Evolutionary conservation across 2,797 vertebrate species (phyloP).

Genomic region (Myotis findleyi): DNA sequence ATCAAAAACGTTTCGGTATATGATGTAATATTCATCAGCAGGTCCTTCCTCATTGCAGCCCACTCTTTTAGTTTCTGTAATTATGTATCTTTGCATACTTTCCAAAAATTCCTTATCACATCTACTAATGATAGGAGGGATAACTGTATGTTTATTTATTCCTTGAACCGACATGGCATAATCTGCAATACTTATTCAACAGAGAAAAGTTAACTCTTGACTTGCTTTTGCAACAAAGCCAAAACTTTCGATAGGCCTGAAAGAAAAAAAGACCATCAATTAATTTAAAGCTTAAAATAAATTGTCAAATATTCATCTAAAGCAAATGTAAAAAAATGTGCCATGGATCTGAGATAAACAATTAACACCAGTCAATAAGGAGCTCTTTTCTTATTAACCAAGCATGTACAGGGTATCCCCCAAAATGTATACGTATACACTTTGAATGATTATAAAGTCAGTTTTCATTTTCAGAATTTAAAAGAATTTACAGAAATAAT

Average conservation of each 20-base stretch:
- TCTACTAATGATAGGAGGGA: slow-evolving; percentile 72
- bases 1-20: slow-evolving; percentile 86
- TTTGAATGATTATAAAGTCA: too few species aligned
- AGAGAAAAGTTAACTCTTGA: slow-evolving; percentile 22
- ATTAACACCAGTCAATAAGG: slow-evolving; percentile 29
- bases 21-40: slow-evolving; percentile 83
- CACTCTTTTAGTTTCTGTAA: slow-evolving; percentile 83
- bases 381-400: not conserved
- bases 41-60: slow-evolving; percentile 79
- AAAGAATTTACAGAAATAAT: too few species aligned
- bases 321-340: not conserved
- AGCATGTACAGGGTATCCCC: too few species aligned
- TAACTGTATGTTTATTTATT: not conserved
- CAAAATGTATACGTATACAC: too few species aligned
- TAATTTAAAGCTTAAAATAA: slow-evolving; percentile 52
- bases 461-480: too few species aligned
- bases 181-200: slow-evolving; percentile 17
- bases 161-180: slow-evolving; percentile 12
- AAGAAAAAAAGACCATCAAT: slow-evolving; percentile 52
- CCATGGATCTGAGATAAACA: slow-evolving; percentile 1
- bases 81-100: slow-evolving; percentile 82
- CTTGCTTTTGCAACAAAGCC: slow-evolving; percentile 29
- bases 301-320: not conserved
- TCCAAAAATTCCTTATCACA: slow-evolving; percentile 85
- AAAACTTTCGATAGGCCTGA: slow-evolving; percentile 49